phyloP scores from a whole-genome alignment of 2,797 vertebrate species.

The Garrulus glandarius region DNA sequence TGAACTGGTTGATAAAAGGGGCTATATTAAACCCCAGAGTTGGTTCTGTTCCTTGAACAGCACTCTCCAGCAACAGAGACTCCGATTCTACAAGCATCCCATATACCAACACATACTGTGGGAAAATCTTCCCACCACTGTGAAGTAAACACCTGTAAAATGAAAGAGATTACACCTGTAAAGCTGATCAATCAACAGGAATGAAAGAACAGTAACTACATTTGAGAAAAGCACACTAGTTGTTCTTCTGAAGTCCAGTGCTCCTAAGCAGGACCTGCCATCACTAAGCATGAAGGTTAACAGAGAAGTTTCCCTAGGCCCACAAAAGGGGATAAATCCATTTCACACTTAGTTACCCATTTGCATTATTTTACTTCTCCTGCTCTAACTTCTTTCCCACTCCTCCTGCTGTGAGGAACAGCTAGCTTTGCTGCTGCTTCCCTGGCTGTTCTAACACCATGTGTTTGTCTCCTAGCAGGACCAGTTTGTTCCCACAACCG shows the following conservation, averaged over 20 bases:
- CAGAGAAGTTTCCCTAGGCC: neutral
- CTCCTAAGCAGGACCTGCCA: fast-evolving
- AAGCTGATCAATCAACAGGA: neutral
- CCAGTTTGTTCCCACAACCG: neutral
- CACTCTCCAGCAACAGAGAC: slow-evolving; percentile 87
- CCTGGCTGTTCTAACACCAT: neutral
- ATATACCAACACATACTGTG: slow-evolving; percentile 87
- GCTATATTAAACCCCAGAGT: slow-evolving; percentile 93
- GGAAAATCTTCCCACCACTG: slow-evolving; percentile 90
- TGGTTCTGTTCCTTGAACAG: slow-evolving; percentile 90
- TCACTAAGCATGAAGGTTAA: neutral
- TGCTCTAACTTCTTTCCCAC: neutral
- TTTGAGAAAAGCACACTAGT: neutral
- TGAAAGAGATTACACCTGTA: neutral
- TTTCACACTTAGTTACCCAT: neutral
- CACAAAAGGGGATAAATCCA: neutral
- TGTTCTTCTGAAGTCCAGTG: neutral
- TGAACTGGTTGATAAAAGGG: slow-evolving; percentile 98
- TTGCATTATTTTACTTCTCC: neutral
- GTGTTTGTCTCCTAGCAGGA: neutral
- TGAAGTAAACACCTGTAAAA: slow-evolving; percentile 87
- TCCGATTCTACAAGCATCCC: slow-evolving; percentile 92
- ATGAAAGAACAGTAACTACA: neutral
- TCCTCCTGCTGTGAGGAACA: neutral
- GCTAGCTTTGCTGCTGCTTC: neutral